Evolutionary conservation across 2,797 vertebrate genomes (phyloP).

Genomic region (Poecilia picta): DNA sequence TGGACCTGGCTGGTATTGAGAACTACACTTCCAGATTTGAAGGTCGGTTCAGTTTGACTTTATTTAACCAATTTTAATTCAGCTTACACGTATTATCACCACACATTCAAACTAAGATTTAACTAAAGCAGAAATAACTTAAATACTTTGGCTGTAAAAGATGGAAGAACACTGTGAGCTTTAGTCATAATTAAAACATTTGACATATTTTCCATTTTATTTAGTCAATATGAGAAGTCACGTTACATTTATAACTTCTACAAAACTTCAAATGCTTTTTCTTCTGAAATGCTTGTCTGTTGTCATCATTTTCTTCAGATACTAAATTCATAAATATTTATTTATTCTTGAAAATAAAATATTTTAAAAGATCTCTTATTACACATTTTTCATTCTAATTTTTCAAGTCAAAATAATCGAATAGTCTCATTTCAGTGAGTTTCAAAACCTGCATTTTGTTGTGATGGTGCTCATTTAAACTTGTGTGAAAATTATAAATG

Average conservation of each 20-base stretch:
- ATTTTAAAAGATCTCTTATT: too few species aligned
- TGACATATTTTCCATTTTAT: background rate
- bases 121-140: background rate
- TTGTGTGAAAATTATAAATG: background rate
- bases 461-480: background rate
- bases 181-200: background rate
- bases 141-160: background rate
- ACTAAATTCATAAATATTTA: background rate
- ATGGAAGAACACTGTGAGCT: too few species aligned
- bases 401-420: background rate
- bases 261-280: background rate
- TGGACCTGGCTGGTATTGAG: slow-evolving; percentile 88
- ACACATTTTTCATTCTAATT: background rate
- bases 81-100: background rate
- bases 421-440: background rate
- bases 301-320: background rate
- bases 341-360: too few species aligned
- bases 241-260: background rate
- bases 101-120: background rate
- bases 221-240: background rate
- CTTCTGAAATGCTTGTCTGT: background rate
- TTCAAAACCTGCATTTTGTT: background rate
- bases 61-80: background rate
- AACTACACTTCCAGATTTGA: slow-evolving; percentile 89
- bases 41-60: slow-evolving; percentile 48